Percentiles rank a stretch among this genome's conserved stretches.
phyloP scores from a whole-genome alignment of 2,113 vertebrate species.

The Syngnathoides biaculeatus region DNA sequence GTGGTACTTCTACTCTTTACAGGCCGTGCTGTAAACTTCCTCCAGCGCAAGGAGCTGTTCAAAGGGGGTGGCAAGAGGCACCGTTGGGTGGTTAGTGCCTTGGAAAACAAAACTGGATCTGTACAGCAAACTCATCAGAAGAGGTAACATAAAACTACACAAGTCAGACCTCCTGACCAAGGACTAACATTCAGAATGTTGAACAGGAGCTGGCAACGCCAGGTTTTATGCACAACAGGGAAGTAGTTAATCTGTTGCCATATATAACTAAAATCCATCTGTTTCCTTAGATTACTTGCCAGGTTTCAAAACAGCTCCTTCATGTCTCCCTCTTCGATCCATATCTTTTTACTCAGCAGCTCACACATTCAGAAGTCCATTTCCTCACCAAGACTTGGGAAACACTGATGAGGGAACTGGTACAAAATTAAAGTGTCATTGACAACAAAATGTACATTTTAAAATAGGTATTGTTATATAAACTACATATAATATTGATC shows the following conservation, averaged over 20 bases:
- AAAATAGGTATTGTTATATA: too few species aligned
- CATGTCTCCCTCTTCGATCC: slow-evolving; percentile 53
- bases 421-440: slow-evolving; percentile 24
- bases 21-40: slow-evolving; percentile 55
- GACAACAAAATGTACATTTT: too few species aligned
- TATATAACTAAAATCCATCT: slow-evolving; percentile 75
- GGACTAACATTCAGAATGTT: slow-evolving; percentile 67
- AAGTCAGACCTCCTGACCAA: slow-evolving; percentile 58
- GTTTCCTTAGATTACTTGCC: slow-evolving; percentile 72
- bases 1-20: slow-evolving; percentile 52
- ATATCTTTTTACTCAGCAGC: slow-evolving; percentile 48
- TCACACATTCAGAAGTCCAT: slow-evolving; percentile 42
- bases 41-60: slow-evolving; percentile 37
- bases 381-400: slow-evolving; percentile 19
- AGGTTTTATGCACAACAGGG: slow-evolving; percentile 57
- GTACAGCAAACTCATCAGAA: slow-evolving; percentile 51
- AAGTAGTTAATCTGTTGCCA: slow-evolving; percentile 70
- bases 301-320: slow-evolving; percentile 64
- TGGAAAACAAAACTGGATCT: slow-evolving; percentile 48
- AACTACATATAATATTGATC: too few species aligned
- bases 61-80: slow-evolving; percentile 21
- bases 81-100: slow-evolving; percentile 42
- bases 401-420: slow-evolving; percentile 13
- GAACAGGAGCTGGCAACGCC: slow-evolving; percentile 63
- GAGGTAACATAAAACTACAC: slow-evolving; percentile 47